Evolutionary conservation across 2,888 invertebrate genomes (phyloP).

Genomic region (Phorcus lineatus): DNA sequence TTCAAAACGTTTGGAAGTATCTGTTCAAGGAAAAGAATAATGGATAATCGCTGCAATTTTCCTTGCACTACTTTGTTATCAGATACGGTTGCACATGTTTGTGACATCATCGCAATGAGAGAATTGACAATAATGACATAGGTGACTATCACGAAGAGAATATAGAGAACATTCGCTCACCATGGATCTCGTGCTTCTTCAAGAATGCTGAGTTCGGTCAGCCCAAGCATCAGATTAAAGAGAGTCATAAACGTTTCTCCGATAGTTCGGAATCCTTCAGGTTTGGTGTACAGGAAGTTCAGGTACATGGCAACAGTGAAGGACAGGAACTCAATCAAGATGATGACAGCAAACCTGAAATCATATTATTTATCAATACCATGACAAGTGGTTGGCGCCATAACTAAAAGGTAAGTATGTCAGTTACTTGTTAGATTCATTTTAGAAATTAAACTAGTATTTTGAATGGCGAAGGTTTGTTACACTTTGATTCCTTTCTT

Average conservation of each 20-base stretch:
- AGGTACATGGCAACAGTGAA: conserved; percentile 60
- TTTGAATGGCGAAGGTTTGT: too few species aligned
- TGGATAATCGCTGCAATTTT: conserved; percentile 54
- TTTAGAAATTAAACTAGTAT: too few species aligned
- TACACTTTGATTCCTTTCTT: too few species aligned
- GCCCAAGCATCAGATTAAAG: conserved; percentile 62
- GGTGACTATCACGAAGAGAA: conserved; percentile 54
- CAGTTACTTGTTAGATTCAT: too few species aligned
- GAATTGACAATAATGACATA: conserved; percentile 62
- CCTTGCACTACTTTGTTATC: conserved; percentile 57
- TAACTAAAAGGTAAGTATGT: too few species aligned
- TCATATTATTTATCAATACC: conserved; percentile 31
- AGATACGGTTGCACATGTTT: conserved; percentile 56
- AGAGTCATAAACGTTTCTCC: conserved; percentile 51
- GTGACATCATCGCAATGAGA: conserved; percentile 66
- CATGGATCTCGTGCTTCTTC: conserved; percentile 50
- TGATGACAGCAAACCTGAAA: conserved; percentile 52
- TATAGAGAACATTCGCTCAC: conserved; percentile 52
- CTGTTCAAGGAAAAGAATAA: conserved; percentile 53
- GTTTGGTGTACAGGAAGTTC: conserved; percentile 46
- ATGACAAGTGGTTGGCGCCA: too few species aligned
- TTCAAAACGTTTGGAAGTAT: not conserved
- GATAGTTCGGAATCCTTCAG: conserved; percentile 46
- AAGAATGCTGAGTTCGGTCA: conserved; percentile 44
- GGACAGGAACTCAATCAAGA: conserved; percentile 51